A percentile compares a stretch with the other conserved stretches of the same genome.
These are phyloP conservation scores for Trogon surrucura DNA, from an alignment of 2,113 vertebrate genomes.

Conservation along the genomic window DNA sequence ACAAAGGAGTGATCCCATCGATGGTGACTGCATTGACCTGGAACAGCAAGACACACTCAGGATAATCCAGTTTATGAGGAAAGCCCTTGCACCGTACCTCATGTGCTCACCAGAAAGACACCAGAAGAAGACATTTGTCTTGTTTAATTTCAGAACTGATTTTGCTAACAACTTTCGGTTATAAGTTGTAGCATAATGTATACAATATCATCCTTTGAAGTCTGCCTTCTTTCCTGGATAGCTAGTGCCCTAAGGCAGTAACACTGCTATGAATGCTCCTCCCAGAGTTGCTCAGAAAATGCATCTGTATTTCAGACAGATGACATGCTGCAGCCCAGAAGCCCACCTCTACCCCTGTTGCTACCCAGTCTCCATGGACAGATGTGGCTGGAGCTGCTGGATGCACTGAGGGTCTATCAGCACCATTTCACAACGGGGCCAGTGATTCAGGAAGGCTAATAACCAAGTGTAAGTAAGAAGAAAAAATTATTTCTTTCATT, in stretches of 20 bases:
- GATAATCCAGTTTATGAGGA: neutral
- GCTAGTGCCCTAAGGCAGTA: neutral
- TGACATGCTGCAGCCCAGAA: neutral
- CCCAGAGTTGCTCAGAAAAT: neutral
- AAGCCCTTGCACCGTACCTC: fast-evolving
- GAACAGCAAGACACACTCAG: neutral
- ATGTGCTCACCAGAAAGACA: neutral
- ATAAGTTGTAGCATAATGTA: neutral
- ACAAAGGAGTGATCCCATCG: conserved; percentile 87
- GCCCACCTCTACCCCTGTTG: neutral
- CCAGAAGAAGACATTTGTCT: neutral
- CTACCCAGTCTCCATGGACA: neutral
- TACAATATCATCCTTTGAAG: neutral
- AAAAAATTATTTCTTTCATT: neutral
- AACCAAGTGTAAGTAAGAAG: neutral
- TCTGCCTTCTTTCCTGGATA: neutral
- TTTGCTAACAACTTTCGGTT: neutral
- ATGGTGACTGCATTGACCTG: conserved; percentile 83
- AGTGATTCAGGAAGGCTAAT: neutral
- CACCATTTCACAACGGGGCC: neutral
- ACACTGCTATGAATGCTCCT: neutral
- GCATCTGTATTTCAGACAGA: neutral
- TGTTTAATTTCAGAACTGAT: neutral
- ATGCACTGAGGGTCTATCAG: neutral
- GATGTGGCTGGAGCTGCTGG: neutral